These are phyloP conservation scores for Enteromius argenteus DNA, from an alignment of 2,797 vertebrate species.

Conservation along the genomic window DNA sequence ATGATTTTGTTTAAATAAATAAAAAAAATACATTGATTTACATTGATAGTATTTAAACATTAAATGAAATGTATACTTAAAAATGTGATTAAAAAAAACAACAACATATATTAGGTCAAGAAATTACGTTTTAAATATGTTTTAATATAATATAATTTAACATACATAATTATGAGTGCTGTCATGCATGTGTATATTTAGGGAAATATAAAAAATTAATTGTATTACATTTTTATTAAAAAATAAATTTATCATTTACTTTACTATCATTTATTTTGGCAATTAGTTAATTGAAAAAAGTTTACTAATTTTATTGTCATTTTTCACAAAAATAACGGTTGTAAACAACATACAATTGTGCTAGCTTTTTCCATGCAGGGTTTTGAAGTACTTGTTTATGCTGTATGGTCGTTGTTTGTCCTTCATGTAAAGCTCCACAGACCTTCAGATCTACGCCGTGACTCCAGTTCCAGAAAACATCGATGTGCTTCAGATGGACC, in stretches of 20 bases:
- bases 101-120: too few species aligned
- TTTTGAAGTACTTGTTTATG: background rate
- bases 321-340: background rate
- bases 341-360: background rate
- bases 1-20: too few species aligned
- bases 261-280: background rate
- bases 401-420: slow-evolving; percentile 60
- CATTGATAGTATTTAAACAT: too few species aligned
- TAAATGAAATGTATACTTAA: background rate
- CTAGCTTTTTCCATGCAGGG: background rate
- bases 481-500: slow-evolving; percentile 94
- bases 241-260: too few species aligned
- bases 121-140: background rate
- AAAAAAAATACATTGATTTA: too few species aligned
- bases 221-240: too few species aligned
- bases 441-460: slow-evolving; percentile 98
- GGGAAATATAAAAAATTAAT: too few species aligned
- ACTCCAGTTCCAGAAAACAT: slow-evolving; percentile 93
- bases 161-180: background rate
- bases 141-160: background rate
- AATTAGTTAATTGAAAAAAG: background rate
- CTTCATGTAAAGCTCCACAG: slow-evolving; percentile 84
- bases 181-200: too few species aligned
- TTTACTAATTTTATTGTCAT: too few species aligned
- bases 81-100: background rate